Percentiles rank a stretch among this genome's conserved stretches.
These are phyloP conservation scores for Aphelocoma californica DNA, from an alignment of 2,797 vertebrate species.

Conservation along the genomic window DNA sequence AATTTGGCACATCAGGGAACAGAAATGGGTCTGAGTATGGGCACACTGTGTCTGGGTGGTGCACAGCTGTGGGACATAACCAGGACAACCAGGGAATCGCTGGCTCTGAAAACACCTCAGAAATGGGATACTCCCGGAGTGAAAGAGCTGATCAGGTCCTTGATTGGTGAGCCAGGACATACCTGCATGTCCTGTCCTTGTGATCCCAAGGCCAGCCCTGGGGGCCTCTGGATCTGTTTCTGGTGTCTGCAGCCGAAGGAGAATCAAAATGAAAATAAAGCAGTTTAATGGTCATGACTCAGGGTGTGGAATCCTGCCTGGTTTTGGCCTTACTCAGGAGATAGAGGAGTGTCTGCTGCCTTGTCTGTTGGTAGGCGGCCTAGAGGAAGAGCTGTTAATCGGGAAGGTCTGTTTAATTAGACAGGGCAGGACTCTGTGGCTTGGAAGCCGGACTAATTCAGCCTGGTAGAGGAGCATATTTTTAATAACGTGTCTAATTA, in stretches of 20 bases:
- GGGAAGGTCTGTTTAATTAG: conserved; percentile 34
- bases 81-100: neutral
- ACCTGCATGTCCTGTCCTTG: neutral
- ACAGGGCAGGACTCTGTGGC: conserved; percentile 27
- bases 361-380: neutral
- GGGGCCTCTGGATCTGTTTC: neutral
- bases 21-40: neutral
- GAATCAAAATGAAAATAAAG: neutral
- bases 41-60: rapidly evolving
- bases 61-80: neutral
- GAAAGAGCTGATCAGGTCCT: neutral
- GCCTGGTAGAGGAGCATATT: conserved; percentile 17
- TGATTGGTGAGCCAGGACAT: neutral
- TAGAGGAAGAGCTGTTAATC: neutral
- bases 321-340: neutral
- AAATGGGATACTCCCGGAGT: neutral
- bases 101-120: neutral
- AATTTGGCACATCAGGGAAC: rapidly evolving
- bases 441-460: conserved; percentile 13
- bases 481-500: conserved; percentile 50
- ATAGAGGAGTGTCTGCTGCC: neutral
- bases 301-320: neutral
- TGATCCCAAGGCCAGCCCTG: neutral
- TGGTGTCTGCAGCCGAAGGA: neutral
- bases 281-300: neutral